phyloP scores from a whole-genome alignment of 2,888 invertebrate genomes.

The Epirrhoe alternata region DNA sequence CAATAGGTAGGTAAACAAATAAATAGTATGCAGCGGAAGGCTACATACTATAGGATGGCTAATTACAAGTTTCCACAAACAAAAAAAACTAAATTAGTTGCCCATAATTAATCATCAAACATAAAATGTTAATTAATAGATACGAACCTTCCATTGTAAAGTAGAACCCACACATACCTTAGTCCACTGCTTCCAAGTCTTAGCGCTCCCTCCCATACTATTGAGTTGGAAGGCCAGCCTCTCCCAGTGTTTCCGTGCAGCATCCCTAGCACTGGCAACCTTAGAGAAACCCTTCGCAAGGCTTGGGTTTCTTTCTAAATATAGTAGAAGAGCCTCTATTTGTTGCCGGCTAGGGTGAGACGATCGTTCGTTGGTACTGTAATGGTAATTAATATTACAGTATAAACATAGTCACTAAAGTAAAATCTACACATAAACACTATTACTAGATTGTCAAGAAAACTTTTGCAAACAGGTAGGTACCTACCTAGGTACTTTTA shows the following conservation, averaged over 20 bases:
- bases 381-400: slow-evolving; percentile 9
- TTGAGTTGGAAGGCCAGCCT: slow-evolving; percentile 12
- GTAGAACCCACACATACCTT: slow-evolving; percentile 5
- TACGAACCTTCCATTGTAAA: neutral
- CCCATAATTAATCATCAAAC: neutral
- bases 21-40: too few relatives aligned
- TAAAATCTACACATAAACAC: too few relatives aligned
- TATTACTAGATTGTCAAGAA: too few relatives aligned
- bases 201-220: slow-evolving; percentile 22
- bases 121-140: neutral
- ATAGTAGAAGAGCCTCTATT: slow-evolving; percentile 13
- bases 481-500: too few relatives aligned
- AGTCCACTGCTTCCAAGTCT: slow-evolving; percentile 24
- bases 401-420: too few relatives aligned
- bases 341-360: slow-evolving; percentile 16
- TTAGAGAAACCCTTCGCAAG: slow-evolving; percentile 10
- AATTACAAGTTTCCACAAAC: too few relatives aligned
- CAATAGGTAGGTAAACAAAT: too few relatives aligned
- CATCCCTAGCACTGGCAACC: slow-evolving; percentile 18
- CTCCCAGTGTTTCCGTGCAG: slow-evolving; percentile 10
- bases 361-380: slow-evolving; percentile 16
- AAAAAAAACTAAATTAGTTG: too few relatives aligned
- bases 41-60: too few relatives aligned
- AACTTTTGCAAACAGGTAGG: too few relatives aligned
- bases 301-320: slow-evolving; percentile 13